phyloP scores from a whole-genome alignment of 2,888 invertebrate genomes.

The Idaea aversata region DNA sequence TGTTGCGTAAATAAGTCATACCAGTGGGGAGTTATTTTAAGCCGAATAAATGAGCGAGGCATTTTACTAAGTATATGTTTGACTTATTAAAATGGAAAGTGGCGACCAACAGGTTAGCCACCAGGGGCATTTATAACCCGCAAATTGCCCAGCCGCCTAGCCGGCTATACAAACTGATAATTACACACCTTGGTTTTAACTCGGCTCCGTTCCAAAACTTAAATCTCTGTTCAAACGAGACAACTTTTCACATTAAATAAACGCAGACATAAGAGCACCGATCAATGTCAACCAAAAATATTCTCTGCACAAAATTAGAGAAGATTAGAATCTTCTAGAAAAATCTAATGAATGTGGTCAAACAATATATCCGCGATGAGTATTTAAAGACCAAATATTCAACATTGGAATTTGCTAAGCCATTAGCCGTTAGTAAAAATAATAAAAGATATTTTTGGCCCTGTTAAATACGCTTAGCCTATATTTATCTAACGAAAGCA shows the following conservation, averaged over 20 bases:
- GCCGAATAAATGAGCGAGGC: constrained; percentile 18
- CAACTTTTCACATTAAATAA: constrained; percentile 2
- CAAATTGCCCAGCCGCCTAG: constrained; percentile 37
- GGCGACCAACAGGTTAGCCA: constrained; percentile 43
- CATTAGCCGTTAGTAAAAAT: constrained; percentile 9
- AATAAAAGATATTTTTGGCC: background rate
- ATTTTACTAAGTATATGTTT: constrained; percentile 14
- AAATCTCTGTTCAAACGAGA: constrained; percentile 14
- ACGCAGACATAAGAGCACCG: background rate
- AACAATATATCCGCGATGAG: constrained; percentile 31
- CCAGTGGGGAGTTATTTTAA: constrained; percentile 19
- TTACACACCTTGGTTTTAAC: constrained; percentile 34
- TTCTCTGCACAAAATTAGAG: background rate
- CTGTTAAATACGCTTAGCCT: background rate
- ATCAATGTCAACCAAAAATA: background rate
- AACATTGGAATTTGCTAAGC: constrained; percentile 32
- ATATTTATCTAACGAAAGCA: constrained; percentile 2
- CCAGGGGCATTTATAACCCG: constrained; percentile 33
- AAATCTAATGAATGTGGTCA: constrained; percentile 23
- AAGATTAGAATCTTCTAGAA: constrained; percentile 26
- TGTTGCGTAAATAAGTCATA: background rate
- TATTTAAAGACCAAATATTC: constrained; percentile 32
- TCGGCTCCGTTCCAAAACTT: constrained; percentile 36
- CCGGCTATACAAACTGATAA: constrained; percentile 39
- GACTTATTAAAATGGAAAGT: constrained; percentile 26